Evolutionary conservation across 1,140 invertebrate species (phyloP).

Genomic region (Scaptomyza pallida): DNA sequence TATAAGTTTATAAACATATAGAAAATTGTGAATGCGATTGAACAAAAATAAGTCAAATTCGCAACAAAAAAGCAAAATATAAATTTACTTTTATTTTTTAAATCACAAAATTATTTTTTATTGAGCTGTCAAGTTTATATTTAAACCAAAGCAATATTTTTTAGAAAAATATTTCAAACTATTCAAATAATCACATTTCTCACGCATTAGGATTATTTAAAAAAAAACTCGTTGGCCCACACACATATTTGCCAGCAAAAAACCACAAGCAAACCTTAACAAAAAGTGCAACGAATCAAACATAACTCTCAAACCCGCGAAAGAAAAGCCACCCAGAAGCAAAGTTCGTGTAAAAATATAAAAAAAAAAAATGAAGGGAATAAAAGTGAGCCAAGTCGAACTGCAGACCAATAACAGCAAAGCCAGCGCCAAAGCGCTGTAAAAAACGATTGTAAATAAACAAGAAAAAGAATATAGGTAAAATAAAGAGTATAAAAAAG

Average conservation of each 20-base stretch:
- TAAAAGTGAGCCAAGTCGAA: slow-evolving; percentile 38
- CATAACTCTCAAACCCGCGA: slow-evolving; percentile 2
- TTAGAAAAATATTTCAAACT: not conserved
- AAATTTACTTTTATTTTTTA: too few species aligned
- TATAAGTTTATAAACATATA: too few species aligned
- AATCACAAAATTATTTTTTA: too few species aligned
- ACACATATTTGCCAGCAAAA: not conserved
- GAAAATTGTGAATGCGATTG: too few species aligned
- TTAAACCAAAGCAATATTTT: too few species aligned
- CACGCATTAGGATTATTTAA: not conserved
- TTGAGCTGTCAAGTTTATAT: too few species aligned
- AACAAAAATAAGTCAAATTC: too few species aligned
- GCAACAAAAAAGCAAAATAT: not conserved
- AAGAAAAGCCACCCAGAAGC: slow-evolving; percentile 67
- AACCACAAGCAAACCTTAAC: not conserved
- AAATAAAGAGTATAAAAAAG: slow-evolving; percentile 29
- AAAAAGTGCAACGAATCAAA: slow-evolving; percentile 51
- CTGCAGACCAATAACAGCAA: slow-evolving; percentile 65
- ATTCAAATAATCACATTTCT: not conserved
- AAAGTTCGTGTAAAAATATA: slow-evolving; percentile 37
- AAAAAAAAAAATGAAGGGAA: slow-evolving; percentile 37
- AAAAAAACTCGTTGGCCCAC: too few species aligned
- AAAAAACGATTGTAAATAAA: slow-evolving; percentile 64
- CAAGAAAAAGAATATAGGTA: slow-evolving; percentile 16
- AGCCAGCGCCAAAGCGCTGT: slow-evolving; percentile 21